Evolutionary conservation across 2,888 invertebrate species (phyloP).

Genomic region (Tenodera sinensis): DNA sequence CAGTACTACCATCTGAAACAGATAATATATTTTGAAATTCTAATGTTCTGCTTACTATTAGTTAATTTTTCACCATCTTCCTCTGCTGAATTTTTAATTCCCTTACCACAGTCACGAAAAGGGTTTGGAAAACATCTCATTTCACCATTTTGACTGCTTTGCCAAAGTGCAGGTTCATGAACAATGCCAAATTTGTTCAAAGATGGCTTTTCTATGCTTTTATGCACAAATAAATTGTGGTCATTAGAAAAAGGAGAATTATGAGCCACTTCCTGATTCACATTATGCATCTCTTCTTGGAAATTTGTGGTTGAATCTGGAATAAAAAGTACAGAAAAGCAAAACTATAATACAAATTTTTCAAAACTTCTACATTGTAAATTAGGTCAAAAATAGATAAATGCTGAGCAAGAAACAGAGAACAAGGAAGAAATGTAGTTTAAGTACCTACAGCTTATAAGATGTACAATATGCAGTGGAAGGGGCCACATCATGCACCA

Average conservation of each 20-base stretch:
- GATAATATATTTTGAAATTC: too few relatives aligned
- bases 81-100: neutral
- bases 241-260: neutral
- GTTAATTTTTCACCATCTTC: neutral
- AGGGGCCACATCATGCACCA: too few relatives aligned
- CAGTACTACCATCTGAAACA: too few relatives aligned
- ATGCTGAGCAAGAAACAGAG: too few relatives aligned
- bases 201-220: neutral
- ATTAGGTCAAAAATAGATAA: too few relatives aligned
- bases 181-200: neutral
- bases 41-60: neutral
- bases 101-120: neutral
- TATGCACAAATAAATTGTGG: neutral
- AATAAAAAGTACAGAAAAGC: neutral
- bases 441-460: too few relatives aligned
- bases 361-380: neutral
- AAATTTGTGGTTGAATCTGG: conserved; percentile 10
- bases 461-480: too few relatives aligned
- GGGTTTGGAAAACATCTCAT: neutral
- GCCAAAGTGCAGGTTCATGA: neutral
- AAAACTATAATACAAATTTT: neutral
- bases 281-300: conserved; percentile 1
- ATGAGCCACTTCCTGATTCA: neutral
- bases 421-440: too few relatives aligned
- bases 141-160: neutral